These are phyloP conservation scores for Heliconius sara DNA, from an alignment of 2,888 invertebrate species.

Conservation along the genomic window DNA sequence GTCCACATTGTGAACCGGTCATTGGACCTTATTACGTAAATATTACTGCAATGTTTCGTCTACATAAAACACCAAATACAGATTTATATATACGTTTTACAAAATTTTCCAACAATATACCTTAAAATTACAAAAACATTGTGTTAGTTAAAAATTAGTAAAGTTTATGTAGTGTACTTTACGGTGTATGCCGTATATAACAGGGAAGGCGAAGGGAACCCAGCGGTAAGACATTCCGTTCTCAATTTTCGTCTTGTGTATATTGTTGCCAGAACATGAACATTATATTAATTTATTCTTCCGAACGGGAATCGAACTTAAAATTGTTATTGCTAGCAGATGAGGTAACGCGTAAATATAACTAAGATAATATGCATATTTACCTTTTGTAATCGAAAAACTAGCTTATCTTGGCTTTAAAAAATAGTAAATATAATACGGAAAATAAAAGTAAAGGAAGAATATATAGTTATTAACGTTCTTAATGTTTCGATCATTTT, in stretches of 20 bases:
- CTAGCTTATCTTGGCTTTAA: not conserved
- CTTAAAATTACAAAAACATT: not conserved
- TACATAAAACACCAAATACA: slow-evolving; percentile 14
- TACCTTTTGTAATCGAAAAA: not conserved
- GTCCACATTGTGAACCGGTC: slow-evolving; percentile 13
- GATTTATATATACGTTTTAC: slow-evolving; percentile 1
- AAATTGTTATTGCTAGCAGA: not conserved
- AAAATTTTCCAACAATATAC: not conserved
- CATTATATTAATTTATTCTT: no score
- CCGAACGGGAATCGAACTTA: not conserved
- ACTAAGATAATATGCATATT: no score
- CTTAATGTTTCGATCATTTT: no score
- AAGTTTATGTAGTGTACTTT: not conserved
- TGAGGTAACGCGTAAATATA: no score
- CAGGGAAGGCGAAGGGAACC: no score
- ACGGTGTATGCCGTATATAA: no score
- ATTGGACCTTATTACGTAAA: slow-evolving; percentile 20
- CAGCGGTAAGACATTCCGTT: no score
- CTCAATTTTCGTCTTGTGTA: no score
- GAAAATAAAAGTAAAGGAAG: no score
- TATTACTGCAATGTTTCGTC: slow-evolving; percentile 2
- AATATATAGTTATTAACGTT: no score
- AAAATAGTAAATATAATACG: not conserved
- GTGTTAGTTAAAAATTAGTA: not conserved
- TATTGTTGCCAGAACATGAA: no score